Evolutionary conservation across 23 tunicate species (phyloP).

Genomic region (Oikopleura albicans): DNA sequence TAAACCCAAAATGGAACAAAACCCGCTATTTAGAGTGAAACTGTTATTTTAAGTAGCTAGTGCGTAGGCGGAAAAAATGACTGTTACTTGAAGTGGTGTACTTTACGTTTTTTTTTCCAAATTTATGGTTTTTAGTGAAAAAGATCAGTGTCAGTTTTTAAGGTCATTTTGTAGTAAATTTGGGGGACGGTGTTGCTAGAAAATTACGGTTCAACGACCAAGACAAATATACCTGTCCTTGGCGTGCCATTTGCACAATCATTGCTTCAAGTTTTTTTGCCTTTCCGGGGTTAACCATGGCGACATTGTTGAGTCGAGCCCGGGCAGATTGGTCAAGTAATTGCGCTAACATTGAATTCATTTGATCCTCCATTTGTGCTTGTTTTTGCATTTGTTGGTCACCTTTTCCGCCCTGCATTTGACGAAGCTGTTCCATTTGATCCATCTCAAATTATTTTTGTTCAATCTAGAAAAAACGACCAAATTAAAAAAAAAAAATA

Average conservation of each 20-base stretch:
- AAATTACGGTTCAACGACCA: not conserved
- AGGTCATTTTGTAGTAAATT: not conserved
- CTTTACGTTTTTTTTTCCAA: not conserved
- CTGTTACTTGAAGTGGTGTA: too few species aligned
- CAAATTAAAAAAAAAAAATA: too few species aligned
- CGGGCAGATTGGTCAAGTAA: slow-evolving; percentile 13
- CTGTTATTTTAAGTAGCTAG: too few species aligned
- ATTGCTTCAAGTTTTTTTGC: not conserved
- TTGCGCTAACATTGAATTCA: not conserved
- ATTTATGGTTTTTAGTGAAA: not conserved
- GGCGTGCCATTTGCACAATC: not conserved
- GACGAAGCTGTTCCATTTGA: too few species aligned
- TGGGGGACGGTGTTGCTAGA: not conserved
- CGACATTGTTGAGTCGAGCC: slow-evolving; percentile 10
- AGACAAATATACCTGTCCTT: not conserved
- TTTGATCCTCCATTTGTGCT: not conserved
- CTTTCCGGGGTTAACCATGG: not conserved
- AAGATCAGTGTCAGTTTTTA: not conserved
- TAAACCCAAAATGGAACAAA: too few species aligned
- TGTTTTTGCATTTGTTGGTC: not conserved
- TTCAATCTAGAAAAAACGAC: too few species aligned
- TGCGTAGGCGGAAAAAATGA: too few species aligned
- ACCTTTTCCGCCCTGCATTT: too few species aligned
- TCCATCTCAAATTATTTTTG: too few species aligned
- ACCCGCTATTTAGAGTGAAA: too few species aligned